Evolutionary conservation across 92 coral and sea anemone genomes (phyloP).

Genomic region (Porites rus): DNA sequence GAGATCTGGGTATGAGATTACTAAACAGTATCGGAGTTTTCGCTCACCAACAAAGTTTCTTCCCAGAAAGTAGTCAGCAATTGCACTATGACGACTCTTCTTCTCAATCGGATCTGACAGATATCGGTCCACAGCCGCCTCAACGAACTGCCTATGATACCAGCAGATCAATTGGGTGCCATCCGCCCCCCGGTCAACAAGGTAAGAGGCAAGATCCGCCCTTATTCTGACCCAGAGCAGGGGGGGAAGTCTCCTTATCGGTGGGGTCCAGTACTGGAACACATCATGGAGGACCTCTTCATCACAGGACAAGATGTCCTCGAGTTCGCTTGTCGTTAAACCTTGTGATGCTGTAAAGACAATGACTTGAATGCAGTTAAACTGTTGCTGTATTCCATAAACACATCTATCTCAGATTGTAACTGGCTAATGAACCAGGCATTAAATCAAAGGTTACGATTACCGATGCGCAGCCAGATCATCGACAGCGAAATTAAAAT

Average conservation of each 20-base stretch:
- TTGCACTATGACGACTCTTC: slow-evolving; percentile 65
- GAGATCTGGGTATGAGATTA: too few species aligned
- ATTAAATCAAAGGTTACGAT: too few species aligned
- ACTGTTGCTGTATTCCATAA: too few species aligned
- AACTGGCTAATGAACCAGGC: too few species aligned
- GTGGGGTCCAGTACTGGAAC: slow-evolving; percentile 95
- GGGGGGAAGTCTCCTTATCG: slow-evolving; percentile 91
- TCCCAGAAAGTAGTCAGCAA: slow-evolving; percentile 86
- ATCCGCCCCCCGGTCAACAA: slow-evolving; percentile 84
- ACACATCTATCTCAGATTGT: too few species aligned
- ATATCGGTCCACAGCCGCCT: slow-evolving; percentile 84
- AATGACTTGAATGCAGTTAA: background rate
- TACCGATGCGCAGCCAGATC: too few species aligned
- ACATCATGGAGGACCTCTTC: slow-evolving; percentile 82
- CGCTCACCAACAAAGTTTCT: slow-evolving; percentile 60
- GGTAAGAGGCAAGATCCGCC: slow-evolving; percentile 82
- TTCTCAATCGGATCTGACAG: slow-evolving; percentile 73
- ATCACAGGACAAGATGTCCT: slow-evolving; percentile 84
- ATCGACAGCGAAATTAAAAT: too few species aligned
- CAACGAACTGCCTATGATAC: slow-evolving; percentile 89
- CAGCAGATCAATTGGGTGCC: slow-evolving; percentile 83
- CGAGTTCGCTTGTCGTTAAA: slow-evolving; percentile 80
- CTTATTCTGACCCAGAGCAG: slow-evolving; percentile 87
- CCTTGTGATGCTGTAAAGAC: slow-evolving; percentile 49
- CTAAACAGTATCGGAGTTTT: background rate